A percentile compares a stretch with the other conserved stretches of the same genome.
These are phyloP conservation scores for Drosophila kambysellisi DNA, from an alignment of 2,888 invertebrate species.

Conservation along the genomic window DNA sequence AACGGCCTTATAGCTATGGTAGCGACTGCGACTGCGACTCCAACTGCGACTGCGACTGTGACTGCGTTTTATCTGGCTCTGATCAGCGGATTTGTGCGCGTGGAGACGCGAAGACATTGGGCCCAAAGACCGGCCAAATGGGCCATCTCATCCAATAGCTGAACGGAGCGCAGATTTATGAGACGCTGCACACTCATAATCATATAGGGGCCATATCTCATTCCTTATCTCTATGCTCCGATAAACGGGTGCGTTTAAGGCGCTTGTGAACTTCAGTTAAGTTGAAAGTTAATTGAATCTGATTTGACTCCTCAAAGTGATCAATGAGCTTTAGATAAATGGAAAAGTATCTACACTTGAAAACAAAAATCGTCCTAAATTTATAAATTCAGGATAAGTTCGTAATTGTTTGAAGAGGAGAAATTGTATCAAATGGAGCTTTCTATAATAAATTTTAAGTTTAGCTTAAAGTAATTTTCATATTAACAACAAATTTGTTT, in stretches of 20 bases:
- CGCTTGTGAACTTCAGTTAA: constrained; percentile 18
- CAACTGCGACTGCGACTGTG: constrained; percentile 28
- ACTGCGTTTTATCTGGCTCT: constrained; percentile 65
- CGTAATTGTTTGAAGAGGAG: neutral
- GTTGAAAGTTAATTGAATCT: constrained; percentile 6
- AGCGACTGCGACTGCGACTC: constrained; percentile 20
- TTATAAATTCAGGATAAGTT: neutral
- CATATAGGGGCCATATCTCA: constrained; percentile 64
- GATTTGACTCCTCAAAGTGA: neutral
- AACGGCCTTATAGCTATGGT: constrained; percentile 39
- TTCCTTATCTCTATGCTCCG: constrained; percentile 49
- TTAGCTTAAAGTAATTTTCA: neutral
- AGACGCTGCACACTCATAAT: constrained; percentile 43
- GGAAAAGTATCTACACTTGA: neutral
- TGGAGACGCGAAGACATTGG: constrained; percentile 20
- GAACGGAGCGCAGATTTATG: constrained; percentile 64
- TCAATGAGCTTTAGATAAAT: neutral
- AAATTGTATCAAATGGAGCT: neutral
- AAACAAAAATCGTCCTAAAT: neutral
- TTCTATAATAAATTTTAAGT: neutral
- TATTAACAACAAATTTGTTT: neutral
- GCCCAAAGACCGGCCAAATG: constrained; percentile 16
- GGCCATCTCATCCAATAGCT: constrained; percentile 24
- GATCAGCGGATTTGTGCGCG: constrained; percentile 74
- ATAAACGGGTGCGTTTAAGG: constrained; percentile 51